Base-by-base conservation (phyloP, 2,888 invertebrate genomes). In the Spisula subtruncata region DNA sequence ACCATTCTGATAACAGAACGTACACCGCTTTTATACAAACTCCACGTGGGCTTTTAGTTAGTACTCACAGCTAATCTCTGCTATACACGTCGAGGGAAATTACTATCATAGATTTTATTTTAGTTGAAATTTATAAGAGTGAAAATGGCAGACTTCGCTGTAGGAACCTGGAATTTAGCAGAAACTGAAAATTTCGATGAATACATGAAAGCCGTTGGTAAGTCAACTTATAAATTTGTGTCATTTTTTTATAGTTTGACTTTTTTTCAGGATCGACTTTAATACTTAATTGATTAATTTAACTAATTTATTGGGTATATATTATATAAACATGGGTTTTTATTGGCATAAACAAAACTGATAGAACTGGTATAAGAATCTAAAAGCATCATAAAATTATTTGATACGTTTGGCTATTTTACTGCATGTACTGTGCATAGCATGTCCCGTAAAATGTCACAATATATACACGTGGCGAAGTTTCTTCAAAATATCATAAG, bases 191-290 rank as follows among this genome's bases (percentile, higher is more conserved):
- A 90, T 51, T 92, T 92, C 83, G 92, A 90, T 54, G 92, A 90
- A 80, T 92, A 92, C 82, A 90, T 92, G 92, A 92, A 92, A 82
- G 89, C 89, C 35, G 86, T 92, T n/a, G 92, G 92, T 92, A 66
- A 85, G 90, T 71, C 5, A 5, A 29, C 0, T 35, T 75, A 75
- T 2, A 66, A n/a, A n/a, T n/a, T n/a, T 25, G 1, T 66, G 6
- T 66, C 25, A 6, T n/a, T 6, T 66, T 5, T 2, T 60, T 60
- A 60, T 25, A 8, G 6, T 66, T 25, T 25, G 5, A 66, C 60
- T 18, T 60, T 66, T n/a, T 25, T 51, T 51, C 51, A 51, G 14
- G 10, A 51, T 51, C 14, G 51, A 51, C 51, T 41, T 41, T 8
- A 41, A 5, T 41, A 41, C 41, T 41, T 41, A 41, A 41, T 41